These are phyloP conservation scores for Apodemus agrarius DNA, from an alignment of 2,797 vertebrate genomes.

Conservation along the genomic window DNA sequence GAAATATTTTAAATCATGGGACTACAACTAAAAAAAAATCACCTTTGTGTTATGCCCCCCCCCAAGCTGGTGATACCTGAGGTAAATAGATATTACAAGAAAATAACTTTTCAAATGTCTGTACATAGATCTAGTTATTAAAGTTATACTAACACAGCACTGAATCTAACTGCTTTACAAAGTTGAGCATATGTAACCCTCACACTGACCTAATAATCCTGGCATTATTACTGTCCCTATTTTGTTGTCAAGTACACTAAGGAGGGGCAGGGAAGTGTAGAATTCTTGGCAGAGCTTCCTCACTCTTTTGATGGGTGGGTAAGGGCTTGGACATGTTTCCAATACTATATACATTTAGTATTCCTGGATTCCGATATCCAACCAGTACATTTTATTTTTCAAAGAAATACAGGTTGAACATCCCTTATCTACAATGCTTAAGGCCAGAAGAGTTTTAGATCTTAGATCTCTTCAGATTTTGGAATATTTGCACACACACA, in stretches of 20 bases:
- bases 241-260: not conserved
- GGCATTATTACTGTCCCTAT: not conserved
- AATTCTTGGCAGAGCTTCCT: rapidly evolving
- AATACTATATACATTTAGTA: not conserved
- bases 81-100: conserved; percentile 41
- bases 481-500: not conserved
- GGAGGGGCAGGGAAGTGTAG: not conserved
- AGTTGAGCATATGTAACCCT: not conserved
- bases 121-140: not conserved
- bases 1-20: conserved; percentile 53
- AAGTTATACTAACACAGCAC: not conserved
- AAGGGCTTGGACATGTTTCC: not conserved
- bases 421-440: not conserved
- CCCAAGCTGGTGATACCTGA: not conserved
- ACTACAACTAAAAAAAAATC: conserved; percentile 38
- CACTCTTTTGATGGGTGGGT: not conserved
- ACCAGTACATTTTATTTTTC: conserved; percentile 16
- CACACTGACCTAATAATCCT: not conserved
- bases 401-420: not conserved
- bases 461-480: not conserved
- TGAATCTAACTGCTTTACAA: not conserved
- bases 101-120: not conserved
- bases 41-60: conserved; percentile 46
- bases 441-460: not conserved
- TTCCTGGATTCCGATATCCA: not conserved